Percentiles rank a stretch among this genome's conserved stretches.
Conservation (phyloP, 2,888 invertebrate genomes). For the Seladonia tumulorum region DNA sequence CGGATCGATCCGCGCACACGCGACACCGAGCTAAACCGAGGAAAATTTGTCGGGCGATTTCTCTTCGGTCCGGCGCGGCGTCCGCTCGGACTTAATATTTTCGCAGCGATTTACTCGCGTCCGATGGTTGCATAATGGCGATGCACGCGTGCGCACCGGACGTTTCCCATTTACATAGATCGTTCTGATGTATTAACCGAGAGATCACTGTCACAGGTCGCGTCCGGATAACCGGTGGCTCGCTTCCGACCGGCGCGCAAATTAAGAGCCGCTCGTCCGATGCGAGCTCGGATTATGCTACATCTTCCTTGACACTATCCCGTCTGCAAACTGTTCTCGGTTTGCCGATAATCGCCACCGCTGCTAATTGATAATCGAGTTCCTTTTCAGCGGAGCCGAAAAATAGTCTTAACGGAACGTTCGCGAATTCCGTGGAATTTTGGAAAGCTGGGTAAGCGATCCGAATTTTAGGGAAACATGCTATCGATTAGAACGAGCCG, state of each 20-base stretch:
- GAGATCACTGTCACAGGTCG: conserved; percentile 40
- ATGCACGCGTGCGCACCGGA: conserved; percentile 30
- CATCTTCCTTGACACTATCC: not conserved
- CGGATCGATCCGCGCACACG: conserved; percentile 28
- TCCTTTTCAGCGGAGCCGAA: not conserved
- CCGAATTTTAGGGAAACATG: too few species aligned
- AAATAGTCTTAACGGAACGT: too few species aligned
- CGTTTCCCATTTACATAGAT: conserved; percentile 50
- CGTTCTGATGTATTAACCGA: conserved; percentile 53
- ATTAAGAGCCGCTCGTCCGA: conserved; percentile 9
- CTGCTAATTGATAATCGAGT: not conserved
- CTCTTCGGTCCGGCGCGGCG: conserved; percentile 8
- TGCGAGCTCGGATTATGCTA: not conserved
- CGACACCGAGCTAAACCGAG: conserved; percentile 1
- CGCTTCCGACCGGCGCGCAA: conserved; percentile 30
- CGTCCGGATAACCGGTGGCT: conserved; percentile 23
- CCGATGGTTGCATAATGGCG: conserved; percentile 34
- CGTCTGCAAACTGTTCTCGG: not conserved
- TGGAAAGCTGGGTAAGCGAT: not conserved
- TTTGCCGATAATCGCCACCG: not conserved
- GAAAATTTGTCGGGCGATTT: conserved; percentile 24
- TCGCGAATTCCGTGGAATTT: too few species aligned
- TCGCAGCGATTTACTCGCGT: conserved; percentile 38
- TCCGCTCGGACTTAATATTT: conserved; percentile 31
- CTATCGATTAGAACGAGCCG: too few species aligned